Base-by-base conservation (phyloP, 2,113 vertebrate species). In the Mesocricetus auratus region DNA sequence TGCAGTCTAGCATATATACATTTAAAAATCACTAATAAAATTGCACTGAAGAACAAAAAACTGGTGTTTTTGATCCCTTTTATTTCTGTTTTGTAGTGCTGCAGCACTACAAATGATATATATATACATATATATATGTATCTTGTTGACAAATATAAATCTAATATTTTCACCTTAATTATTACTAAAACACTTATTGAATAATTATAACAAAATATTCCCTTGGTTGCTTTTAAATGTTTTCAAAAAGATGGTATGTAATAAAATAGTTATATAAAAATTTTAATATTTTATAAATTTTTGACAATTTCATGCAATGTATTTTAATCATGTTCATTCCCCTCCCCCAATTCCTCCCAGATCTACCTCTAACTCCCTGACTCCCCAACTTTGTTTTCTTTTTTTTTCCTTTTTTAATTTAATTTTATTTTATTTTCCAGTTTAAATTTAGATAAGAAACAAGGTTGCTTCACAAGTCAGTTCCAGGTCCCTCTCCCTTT, bases 11-110 rank as follows among this genome's bases (percentile, higher is more conserved):
- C 33, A 24, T 31, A 26, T 0, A 6, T 33, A 3, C 16, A 92
- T 68, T 94, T 86, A 60, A 85, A 74, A 90, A 92, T 74, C 11
- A 82, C 73, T 82, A 78, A 82, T 7, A 89, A 92, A 82, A 10
- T 5, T 31, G 1, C 4, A 60, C 47, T 91, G 26, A 86, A 86
- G 31, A 96, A 86, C 21, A 62, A 2, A 62, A 71, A 64, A 7
- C 5, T 7, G 69, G 50, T 82, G 60, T 33, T 75, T 15, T 64
- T 64, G 1, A 7, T 75, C 68, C n/a, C 77, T 39, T 91, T 50
- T 64, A 33, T 64, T 96, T 77, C 58, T 33, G 64, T 60, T 42
- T 60, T 89, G 26, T 47, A 83, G 31, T n/a, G 60, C 66, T 89
- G n/a, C n/a, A n/a, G n/a, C n/a, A n/a, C n/a, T n/a, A n/a, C n/a